Base-by-base conservation (phyloP, 2,888 invertebrate species). In the Papilio gigon region DNA sequence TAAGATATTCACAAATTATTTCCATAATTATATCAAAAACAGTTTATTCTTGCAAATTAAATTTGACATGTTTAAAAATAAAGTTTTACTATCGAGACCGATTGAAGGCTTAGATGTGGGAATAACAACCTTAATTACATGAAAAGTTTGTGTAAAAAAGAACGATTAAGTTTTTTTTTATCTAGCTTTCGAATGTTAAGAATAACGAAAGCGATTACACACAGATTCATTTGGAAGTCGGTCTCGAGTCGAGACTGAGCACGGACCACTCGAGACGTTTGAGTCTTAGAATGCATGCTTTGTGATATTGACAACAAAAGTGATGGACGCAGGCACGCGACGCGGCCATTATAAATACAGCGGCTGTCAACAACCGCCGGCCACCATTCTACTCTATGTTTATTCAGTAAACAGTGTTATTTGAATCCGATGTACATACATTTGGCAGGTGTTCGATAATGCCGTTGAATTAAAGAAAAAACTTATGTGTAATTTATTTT, bases 241-340 rank as follows among this genome's bases (percentile, higher is more conserved):
- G 11, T 59, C 17, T 6, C 9, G 53, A 53, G 14, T 65, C 40
- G 22, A 5, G 33, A 47, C 20, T 20, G 35, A n/a, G n/a, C n/a
- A n/a, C n/a, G n/a, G n/a, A 14, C 53, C 37, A 60, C 62, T 62
- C 20, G 11, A 62, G 37, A 60, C 37, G 22, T 25, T 27, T 40
- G 33, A 67, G 17, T 17, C 40, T 60, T 44, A 44, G 53, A 33
- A 56, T 56, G 30, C 50, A 61, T 42, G 60, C 60, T 60, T 40
- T 37, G 56, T 56, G 56, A 56, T 62, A 62, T 44, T 58, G 44
- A 63, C 44, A 58, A 68, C 22, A 68, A 68, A 68, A 58, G 37
- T 63, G 44, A 63, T 56, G 58, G 37, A 58, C 44, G 17, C 67
- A 37, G 27, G 61, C 67, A 67, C 67, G 67, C 67, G 47, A 67